A percentile compares a stretch with the other conserved stretches of the same genome.
These are phyloP conservation scores for Diorhabda sublineata DNA, from an alignment of 1,140 invertebrate species.

Conservation along the genomic window DNA sequence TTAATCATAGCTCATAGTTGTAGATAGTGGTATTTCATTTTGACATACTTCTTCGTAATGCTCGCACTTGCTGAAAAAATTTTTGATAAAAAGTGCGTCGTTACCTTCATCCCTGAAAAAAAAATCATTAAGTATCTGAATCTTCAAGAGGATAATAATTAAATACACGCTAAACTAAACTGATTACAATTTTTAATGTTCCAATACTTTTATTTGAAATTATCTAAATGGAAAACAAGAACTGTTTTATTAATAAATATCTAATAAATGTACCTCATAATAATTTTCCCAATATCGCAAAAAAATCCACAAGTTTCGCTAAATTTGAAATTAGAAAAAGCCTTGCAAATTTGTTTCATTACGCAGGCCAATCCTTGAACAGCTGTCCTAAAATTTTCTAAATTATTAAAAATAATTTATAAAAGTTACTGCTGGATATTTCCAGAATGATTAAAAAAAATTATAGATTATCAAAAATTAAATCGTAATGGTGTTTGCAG, in stretches of 20 bases:
- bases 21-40: slow-evolving; percentile 8
- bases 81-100: slow-evolving; percentile 30
- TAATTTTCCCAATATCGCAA: slow-evolving; percentile 37
- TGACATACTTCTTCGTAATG: slow-evolving; percentile 26
- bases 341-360: slow-evolving; percentile 30
- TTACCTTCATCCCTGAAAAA: slow-evolving; percentile 20
- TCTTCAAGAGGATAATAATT: too few relatives aligned
- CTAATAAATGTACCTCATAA: slow-evolving; percentile 30
- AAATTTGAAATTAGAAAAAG: slow-evolving; percentile 23
- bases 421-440: too few relatives aligned
- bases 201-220: too few relatives aligned
- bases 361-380: slow-evolving; percentile 29
- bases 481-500: too few relatives aligned
- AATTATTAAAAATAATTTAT: too few relatives aligned
- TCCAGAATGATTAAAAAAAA: neutral
- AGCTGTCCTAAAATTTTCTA: slow-evolving; percentile 22
- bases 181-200: too few relatives aligned
- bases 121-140: neutral
- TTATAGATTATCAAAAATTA: neutral
- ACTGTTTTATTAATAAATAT: slow-evolving; percentile 4
- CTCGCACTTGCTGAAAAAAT: slow-evolving; percentile 29
- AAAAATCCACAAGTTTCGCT: slow-evolving; percentile 36
- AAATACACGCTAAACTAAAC: too few relatives aligned
- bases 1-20: slow-evolving; percentile 8
- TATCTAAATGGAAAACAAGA: too few relatives aligned